Percentiles rank a stretch among this genome's conserved stretches.
Evolutionary conservation across 2,888 invertebrate species (phyloP).

Genomic region (Lordiphosa andalusiaca): DNA sequence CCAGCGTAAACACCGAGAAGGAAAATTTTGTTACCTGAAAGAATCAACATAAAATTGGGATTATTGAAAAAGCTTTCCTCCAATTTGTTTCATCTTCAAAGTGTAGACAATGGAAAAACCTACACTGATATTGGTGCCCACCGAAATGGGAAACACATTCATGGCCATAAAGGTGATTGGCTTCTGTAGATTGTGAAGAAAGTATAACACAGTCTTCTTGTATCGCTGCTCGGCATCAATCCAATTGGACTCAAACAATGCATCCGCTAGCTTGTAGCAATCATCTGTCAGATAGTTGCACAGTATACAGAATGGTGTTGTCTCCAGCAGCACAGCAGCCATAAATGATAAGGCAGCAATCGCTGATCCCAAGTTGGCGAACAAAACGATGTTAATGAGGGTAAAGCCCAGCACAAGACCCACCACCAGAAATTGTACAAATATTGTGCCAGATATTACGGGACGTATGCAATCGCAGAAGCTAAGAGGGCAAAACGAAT

Average conservation of each 20-base stretch:
- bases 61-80: no score
- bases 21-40: slow-evolving; percentile 68
- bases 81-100: no score
- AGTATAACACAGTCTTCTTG: slow-evolving; percentile 48
- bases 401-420: slow-evolving; percentile 59
- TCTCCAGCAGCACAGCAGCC: slow-evolving; percentile 52
- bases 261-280: slow-evolving; percentile 50
- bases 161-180: slow-evolving; percentile 62
- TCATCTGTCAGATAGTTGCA: slow-evolving; percentile 61
- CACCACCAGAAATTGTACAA: slow-evolving; percentile 66
- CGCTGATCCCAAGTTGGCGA: slow-evolving; percentile 48
- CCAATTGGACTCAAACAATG: slow-evolving; percentile 70
- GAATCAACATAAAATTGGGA: background rate
- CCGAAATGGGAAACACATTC: slow-evolving; percentile 63
- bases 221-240: slow-evolving; percentile 51
- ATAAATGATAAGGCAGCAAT: slow-evolving; percentile 54
- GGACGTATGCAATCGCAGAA: slow-evolving; percentile 57
- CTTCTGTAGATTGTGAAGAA: slow-evolving; percentile 63
- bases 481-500: no score
- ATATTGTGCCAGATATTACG: slow-evolving; percentile 64
- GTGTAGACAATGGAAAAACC: slow-evolving; percentile 19
- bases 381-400: slow-evolving; percentile 59
- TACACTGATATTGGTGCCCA: slow-evolving; percentile 66
- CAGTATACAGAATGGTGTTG: slow-evolving; percentile 67
- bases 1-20: slow-evolving; percentile 67